Base-by-base conservation (phyloP, 1,140 invertebrate genomes). In the Drosophila sp. region DNA sequence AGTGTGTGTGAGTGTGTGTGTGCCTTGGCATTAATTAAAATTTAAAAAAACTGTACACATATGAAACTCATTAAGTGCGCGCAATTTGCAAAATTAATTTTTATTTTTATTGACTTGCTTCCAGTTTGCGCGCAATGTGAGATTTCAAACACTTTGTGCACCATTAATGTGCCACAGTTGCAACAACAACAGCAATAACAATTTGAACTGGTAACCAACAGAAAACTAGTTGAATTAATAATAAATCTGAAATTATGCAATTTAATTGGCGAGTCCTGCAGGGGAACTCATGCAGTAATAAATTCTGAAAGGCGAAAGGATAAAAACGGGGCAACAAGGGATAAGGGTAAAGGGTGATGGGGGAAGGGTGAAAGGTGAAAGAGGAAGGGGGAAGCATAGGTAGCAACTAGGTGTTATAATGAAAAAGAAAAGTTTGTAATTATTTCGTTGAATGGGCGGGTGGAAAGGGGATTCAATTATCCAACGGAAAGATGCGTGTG, bases 241-340 rank as follows among this genome's bases (percentile, higher is more conserved):
- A 87, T 82, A 87, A 82, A 87, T 82, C 78, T 72, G 51, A 86
- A 82, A 82, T 78, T 76, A 78, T 87, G 67, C 82, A 87, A 78
- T 86, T 86, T 66, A 81, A 81, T 63, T 78, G 53, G 45, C 53
- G 51, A 66, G 40, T 81, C 40, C 72, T 66, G 32, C 64, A 63
- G 58, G 63, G 63, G 51, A 81, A 40, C 53, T 50, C 48, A 32
- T 25, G 21, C 27, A 18, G 34, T 51, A 61, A 61, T 51, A 53
- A 64, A 57, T 34, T 16, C 41, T 14, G 51, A 34, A 38, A 53
- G 46, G 57, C 14, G 40, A 9, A 34, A 53, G 50, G 16, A 43
- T 43, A 7, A 43, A 43, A 7, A 6, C n/a, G 7, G 18, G 32
- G 7, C 6, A 9, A 62, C 46, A 18, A 29, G n/a, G 48, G 45